A percentile compares a stretch with the other conserved stretches of the same genome.
Evolutionary conservation across 2,113 vertebrate genomes (phyloP).

Genomic region (Chitala chitala): DNA sequence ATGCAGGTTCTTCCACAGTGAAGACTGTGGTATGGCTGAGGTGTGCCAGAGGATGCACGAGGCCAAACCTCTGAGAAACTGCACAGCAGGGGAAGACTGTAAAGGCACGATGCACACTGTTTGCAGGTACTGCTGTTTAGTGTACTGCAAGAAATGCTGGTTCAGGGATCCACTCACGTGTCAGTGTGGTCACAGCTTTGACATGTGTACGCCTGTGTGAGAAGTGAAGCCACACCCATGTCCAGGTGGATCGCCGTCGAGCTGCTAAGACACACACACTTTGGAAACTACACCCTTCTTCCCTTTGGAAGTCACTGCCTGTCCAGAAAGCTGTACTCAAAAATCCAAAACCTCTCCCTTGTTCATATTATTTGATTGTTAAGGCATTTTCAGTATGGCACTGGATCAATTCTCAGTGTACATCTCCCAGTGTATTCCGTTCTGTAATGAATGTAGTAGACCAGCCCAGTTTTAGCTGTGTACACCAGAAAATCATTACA

Average conservation of each 20-base stretch:
- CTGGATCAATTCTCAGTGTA: too few species aligned
- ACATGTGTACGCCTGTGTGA: too few species aligned
- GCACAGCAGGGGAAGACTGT: constrained; percentile 4
- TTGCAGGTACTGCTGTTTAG: constrained; percentile 50
- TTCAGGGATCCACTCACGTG: constrained; percentile 42
- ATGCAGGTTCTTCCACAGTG: constrained; percentile 47
- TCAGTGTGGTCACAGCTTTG: constrained; percentile 40
- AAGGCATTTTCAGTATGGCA: too few species aligned
- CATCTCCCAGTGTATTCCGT: too few species aligned
- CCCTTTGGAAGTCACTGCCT: background rate
- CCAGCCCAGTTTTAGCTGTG: too few species aligned
- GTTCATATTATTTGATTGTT: background rate
- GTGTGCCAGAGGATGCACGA: constrained; percentile 1
- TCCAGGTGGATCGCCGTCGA: background rate
- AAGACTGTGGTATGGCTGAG: constrained; percentile 12
- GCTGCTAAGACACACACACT: background rate
- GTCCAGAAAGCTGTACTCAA: background rate
- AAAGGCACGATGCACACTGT: constrained; percentile 14
- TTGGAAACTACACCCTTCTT: background rate
- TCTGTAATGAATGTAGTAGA: too few species aligned
- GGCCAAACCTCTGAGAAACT: background rate
- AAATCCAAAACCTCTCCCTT: background rate
- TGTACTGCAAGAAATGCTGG: constrained; percentile 53
- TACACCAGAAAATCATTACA: too few species aligned
- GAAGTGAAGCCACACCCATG: background rate